Percentiles rank a stretch among this genome's conserved stretches.
Evolutionary conservation across 1,140 invertebrate species (phyloP).

Genomic region (Brachionus plicatilis): DNA sequence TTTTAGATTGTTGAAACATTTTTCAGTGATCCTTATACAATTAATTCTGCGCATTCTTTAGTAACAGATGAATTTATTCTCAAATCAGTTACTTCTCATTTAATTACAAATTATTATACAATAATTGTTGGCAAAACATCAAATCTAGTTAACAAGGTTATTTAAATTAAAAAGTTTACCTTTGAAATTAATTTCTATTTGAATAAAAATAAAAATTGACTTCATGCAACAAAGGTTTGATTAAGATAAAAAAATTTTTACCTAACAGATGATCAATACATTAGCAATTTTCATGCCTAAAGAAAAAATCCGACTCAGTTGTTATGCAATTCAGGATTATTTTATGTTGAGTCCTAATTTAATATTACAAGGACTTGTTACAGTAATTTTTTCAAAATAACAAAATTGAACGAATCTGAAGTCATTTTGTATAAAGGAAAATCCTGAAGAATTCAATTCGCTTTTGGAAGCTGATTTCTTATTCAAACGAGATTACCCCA

Average conservation of each 20-base stretch:
- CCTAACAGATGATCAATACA: conserved; percentile 15
- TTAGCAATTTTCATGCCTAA: conserved; percentile 15
- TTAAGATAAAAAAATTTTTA: not conserved
- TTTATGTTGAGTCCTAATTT: not conserved
- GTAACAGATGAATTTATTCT: conserved; percentile 31
- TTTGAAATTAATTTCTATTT: not conserved
- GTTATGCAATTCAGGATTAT: not conserved
- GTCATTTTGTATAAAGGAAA: not conserved
- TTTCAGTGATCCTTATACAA: not conserved
- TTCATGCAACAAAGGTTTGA: not conserved
- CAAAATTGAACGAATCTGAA: not conserved
- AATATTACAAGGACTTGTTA: conserved; percentile 1
- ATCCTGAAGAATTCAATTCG: not conserved
- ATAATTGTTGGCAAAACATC: conserved; percentile 37
- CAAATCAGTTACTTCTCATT: conserved; percentile 1
- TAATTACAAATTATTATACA: conserved; percentile 23
- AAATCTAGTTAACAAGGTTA: conserved; percentile 7
- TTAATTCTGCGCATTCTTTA: not conserved
- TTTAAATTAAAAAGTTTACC: not conserved
- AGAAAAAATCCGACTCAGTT: not conserved
- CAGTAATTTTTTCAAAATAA: not conserved
- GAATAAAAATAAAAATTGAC: not conserved
- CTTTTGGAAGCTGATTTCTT: conserved; percentile 14
- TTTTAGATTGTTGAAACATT: not conserved
- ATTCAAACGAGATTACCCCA: not conserved